Conservation (phyloP, 1,140 invertebrate genomes). For the Physella acuta region DNA sequence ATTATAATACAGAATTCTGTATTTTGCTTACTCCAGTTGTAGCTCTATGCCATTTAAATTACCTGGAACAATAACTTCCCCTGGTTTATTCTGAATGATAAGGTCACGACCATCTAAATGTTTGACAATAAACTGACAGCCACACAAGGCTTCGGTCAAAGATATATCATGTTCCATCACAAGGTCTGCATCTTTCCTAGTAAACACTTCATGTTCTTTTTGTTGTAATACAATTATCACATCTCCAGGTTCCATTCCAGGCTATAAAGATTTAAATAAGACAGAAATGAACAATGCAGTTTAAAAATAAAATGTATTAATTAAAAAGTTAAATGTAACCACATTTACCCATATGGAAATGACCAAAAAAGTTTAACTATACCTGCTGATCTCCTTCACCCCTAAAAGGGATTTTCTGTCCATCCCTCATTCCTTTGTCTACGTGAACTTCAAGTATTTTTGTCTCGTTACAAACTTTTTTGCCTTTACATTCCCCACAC, state of each 20-base stretch:
- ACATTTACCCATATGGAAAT: too few relatives aligned
- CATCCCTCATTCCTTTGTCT: conserved; percentile 95
- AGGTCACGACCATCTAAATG: conserved; percentile 91
- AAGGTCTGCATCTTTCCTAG: conserved; percentile 82
- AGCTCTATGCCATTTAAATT: too few relatives aligned
- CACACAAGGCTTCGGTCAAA: conserved; percentile 92
- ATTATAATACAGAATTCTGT: too few relatives aligned
- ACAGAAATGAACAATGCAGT: background rate
- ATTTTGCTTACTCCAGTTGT: too few relatives aligned
- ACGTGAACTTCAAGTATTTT: conserved; percentile 99
- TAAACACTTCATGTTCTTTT: conserved; percentile 83
- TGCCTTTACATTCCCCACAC: conserved; percentile 90
- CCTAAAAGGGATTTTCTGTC: conserved; percentile 91
- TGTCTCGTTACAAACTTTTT: conserved; percentile 86
- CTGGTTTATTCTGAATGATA: conserved; percentile 81
- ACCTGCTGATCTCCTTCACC: conserved; percentile 93
- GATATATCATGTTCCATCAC: conserved; percentile 76
- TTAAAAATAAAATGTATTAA: background rate
- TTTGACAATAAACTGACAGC: conserved; percentile 89
- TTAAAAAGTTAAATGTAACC: background rate
- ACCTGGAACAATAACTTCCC: conserved; percentile 82
- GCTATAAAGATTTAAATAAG: conserved; percentile 63
- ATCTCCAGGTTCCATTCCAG: conserved; percentile 86
- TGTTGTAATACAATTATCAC: conserved; percentile 96
- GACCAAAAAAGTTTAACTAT: too few relatives aligned